Evolutionary conservation across 2,113 vertebrate genomes (phyloP).

Genomic region (Aegithalos caudatus): DNA sequence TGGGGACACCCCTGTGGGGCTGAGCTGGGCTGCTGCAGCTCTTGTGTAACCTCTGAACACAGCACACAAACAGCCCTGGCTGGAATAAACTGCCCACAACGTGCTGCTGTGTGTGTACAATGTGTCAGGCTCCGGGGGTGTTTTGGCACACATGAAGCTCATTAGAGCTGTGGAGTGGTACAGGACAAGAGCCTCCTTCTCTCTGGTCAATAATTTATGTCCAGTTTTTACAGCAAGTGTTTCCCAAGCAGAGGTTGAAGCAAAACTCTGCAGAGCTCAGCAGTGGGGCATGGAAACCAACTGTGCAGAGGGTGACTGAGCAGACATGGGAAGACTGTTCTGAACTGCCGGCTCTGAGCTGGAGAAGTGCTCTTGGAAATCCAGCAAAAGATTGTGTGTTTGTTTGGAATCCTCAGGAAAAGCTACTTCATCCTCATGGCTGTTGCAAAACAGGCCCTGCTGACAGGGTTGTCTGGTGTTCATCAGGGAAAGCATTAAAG

Average conservation of each 20-base stretch:
- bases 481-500: not conserved
- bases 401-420: not conserved
- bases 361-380: too few species aligned
- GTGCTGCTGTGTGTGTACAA: not conserved
- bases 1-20: not conserved
- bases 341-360: not conserved
- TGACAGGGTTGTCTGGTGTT: not conserved
- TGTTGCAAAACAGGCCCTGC: not conserved
- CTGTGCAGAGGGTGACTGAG: not conserved
- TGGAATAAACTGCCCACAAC: not conserved
- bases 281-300: accelerated
- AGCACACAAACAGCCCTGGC: not conserved
- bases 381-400: not conserved
- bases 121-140: accelerated
- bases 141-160: not conserved
- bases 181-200: not conserved
- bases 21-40: not conserved
- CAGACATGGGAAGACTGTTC: accelerated
- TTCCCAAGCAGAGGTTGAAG: not conserved
- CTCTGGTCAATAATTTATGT: not conserved
- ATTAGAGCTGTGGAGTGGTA: not conserved
- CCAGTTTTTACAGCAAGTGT: not conserved
- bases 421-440: accelerated
- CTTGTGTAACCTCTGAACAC: not conserved
- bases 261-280: not conserved